Evolutionary conservation across 1,140 invertebrate genomes (phyloP).

Genomic region (Drosophila lacteicornis): DNA sequence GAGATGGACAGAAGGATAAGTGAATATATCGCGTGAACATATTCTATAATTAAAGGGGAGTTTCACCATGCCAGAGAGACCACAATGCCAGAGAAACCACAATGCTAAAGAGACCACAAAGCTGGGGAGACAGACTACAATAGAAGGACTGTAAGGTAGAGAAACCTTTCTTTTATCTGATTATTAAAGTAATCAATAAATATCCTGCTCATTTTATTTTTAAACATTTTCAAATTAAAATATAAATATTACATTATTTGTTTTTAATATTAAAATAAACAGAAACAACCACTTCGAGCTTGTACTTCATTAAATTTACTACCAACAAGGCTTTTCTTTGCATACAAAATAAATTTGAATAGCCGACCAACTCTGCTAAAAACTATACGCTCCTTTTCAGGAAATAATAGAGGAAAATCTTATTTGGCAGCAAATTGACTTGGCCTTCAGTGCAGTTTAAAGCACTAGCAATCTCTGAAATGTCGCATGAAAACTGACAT

Average conservation of each 20-base stretch:
- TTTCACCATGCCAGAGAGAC: neutral
- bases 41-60: constrained; percentile 7
- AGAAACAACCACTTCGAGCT: no score
- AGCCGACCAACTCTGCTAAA: neutral
- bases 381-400: constrained; percentile 14
- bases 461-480: neutral
- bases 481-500: neutral
- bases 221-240: no score
- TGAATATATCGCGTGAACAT: constrained; percentile 7
- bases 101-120: no score
- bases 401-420: constrained; percentile 17
- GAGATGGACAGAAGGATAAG: constrained; percentile 25
- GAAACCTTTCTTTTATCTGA: neutral
- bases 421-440: constrained; percentile 36
- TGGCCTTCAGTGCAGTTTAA: constrained; percentile 9
- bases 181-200: neutral
- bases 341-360: neutral
- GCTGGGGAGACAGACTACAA: neutral
- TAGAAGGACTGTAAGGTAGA: neutral
- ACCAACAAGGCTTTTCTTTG: no score
- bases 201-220: no score
- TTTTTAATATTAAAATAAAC: neutral
- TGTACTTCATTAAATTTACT: neutral
- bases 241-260: no score
- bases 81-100: neutral